Percentiles rank a stretch among this genome's conserved stretches.
Evolutionary conservation across 1,140 invertebrate species (phyloP).

Genomic region (Pentalonia nigronervosa): DNA sequence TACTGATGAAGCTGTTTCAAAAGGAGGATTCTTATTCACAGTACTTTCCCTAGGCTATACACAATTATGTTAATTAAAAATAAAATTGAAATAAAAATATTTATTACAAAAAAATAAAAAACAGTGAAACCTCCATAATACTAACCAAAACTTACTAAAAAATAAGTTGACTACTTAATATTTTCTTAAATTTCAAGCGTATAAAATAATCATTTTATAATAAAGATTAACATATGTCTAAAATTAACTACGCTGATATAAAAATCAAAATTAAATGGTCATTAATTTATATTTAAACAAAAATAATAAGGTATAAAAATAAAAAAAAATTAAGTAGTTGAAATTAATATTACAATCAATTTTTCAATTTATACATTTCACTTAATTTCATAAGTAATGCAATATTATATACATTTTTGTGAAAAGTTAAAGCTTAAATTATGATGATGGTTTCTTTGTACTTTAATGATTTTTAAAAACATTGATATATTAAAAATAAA

Average conservation of each 20-base stretch:
- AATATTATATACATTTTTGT: background rate
- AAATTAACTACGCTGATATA: too few species aligned
- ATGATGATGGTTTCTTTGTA: background rate
- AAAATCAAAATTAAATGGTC: background rate
- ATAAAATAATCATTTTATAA: background rate
- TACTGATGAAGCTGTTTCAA: conserved; percentile 46
- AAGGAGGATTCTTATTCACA: conserved; percentile 43
- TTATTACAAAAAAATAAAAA: background rate
- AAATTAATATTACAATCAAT: too few species aligned
- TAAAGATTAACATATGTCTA: background rate
- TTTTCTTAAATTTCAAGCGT: background rate
- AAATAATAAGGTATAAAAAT: background rate
- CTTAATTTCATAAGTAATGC: too few species aligned
- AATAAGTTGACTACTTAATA: too few species aligned
- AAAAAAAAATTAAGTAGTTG: background rate
- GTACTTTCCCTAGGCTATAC: background rate
- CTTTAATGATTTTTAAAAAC: background rate
- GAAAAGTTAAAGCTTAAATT: background rate
- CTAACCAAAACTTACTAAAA: background rate
- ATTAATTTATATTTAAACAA: background rate
- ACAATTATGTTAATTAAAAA: background rate
- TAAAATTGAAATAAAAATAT: background rate
- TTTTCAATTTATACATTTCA: too few species aligned
- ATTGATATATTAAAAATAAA: background rate
- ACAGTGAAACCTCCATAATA: background rate